A percentile compares a stretch with the other conserved stretches of the same genome.
Conservation (phyloP, 2,113 vertebrate species). For the Girardinichthys multiradiatus region DNA sequence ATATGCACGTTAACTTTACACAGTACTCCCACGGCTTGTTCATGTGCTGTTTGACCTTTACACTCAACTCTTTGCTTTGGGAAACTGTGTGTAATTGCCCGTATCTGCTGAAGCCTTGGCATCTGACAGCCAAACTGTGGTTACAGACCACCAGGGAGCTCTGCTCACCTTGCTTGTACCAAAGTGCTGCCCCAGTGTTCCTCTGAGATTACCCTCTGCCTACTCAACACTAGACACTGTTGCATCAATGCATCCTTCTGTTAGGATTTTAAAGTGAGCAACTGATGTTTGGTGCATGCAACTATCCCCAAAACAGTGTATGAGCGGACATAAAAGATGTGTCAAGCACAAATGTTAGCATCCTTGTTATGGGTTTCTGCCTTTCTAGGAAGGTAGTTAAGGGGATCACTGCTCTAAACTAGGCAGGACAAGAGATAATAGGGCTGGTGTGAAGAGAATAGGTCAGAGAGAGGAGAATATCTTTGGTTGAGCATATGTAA, state of each 20-base stretch:
- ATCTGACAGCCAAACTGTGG: constrained; percentile 62
- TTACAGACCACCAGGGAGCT: constrained; percentile 69
- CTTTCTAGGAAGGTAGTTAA: constrained; percentile 44
- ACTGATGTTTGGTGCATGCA: constrained; percentile 39
- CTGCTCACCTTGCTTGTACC: constrained; percentile 78
- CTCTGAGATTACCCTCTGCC: constrained; percentile 68
- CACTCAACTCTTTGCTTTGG: constrained; percentile 69
- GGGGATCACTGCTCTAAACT: constrained; percentile 49
- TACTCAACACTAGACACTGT: constrained; percentile 52
- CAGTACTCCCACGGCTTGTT: constrained; percentile 70
- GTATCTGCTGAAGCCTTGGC: constrained; percentile 69
- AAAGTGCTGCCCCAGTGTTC: constrained; percentile 79
- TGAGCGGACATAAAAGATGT: constrained; percentile 51
- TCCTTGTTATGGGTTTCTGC: constrained; percentile 59
- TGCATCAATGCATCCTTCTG: constrained; percentile 52
- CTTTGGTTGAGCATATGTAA: constrained; percentile 68
- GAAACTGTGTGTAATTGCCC: constrained; percentile 66
- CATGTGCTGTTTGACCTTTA: constrained; percentile 66
- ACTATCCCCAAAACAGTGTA: constrained; percentile 17
- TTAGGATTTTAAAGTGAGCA: constrained; percentile 54
- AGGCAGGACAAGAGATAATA: constrained; percentile 48
- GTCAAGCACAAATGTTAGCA: constrained; percentile 76
- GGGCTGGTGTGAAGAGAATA: constrained; percentile 53
- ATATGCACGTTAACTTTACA: constrained; percentile 74
- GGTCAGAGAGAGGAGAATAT: constrained; percentile 50